Conservation (phyloP, 2,888 invertebrate species). For the Homarus gammarus region DNA sequence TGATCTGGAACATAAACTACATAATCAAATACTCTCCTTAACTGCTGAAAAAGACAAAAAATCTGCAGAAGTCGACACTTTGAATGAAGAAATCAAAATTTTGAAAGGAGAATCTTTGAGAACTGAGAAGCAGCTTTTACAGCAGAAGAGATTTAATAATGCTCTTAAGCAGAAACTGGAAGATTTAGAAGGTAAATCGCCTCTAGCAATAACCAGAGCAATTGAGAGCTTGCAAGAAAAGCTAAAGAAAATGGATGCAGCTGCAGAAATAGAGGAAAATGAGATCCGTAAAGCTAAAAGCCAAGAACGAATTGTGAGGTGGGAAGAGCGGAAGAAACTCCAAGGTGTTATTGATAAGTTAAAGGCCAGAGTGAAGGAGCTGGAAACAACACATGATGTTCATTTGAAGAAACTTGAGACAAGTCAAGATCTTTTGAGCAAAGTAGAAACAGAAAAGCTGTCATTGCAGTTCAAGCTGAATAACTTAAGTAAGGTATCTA, state of each 20-base stretch:
- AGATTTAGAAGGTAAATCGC: constrained; percentile 62
- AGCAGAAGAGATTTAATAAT: constrained; percentile 53
- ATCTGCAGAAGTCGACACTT: constrained; percentile 40
- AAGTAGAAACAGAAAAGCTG: constrained; percentile 60
- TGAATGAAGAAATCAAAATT: constrained; percentile 39
- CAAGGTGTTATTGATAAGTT: constrained; percentile 55
- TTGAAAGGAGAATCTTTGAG: constrained; percentile 51
- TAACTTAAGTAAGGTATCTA: constrained; percentile 41
- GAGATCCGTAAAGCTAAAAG: constrained; percentile 32
- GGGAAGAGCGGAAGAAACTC: constrained; percentile 71
- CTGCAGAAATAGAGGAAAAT: constrained; percentile 52
- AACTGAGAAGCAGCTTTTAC: constrained; percentile 51
- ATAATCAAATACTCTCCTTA: constrained; percentile 27
- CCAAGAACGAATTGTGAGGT: constrained; percentile 61
- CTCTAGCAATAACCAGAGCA: constrained; percentile 52
- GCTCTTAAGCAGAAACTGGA: constrained; percentile 50
- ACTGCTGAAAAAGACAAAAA: constrained; percentile 26
- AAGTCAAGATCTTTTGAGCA: constrained; percentile 52
- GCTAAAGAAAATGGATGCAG: constrained; percentile 56
- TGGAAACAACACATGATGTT: constrained; percentile 37
- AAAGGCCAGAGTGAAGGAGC: constrained; percentile 55
- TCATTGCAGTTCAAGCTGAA: constrained; percentile 50
- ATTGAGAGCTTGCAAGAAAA: constrained; percentile 49
- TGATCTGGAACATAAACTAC: constrained; percentile 19
- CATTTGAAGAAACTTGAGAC: constrained; percentile 50